Evolutionary conservation across 92 coral and sea anemone genomes (phyloP).

Genomic region (Zoanthus sociatus): DNA sequence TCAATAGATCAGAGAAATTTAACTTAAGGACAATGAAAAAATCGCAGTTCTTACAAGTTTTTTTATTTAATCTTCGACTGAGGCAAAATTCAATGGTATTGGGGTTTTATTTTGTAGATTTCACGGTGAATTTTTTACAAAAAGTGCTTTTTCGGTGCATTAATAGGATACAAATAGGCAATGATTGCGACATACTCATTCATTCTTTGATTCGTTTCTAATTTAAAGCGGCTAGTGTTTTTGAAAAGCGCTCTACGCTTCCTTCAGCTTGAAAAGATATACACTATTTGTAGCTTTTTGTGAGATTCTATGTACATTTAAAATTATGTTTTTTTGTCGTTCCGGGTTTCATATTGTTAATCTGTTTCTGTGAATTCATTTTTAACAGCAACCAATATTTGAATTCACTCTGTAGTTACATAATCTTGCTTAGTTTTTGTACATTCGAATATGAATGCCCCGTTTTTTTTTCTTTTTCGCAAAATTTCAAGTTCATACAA

Average conservation of each 20-base stretch:
- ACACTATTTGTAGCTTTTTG: slow-evolving; percentile 17
- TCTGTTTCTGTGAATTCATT: neutral
- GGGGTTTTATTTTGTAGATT: slow-evolving; percentile 34
- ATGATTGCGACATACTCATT: slow-evolving; percentile 33
- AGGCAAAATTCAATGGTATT: neutral
- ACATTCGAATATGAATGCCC: slow-evolving; percentile 19
- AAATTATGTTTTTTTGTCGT: neutral
- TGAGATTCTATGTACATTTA: slow-evolving; percentile 20
- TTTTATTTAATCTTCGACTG: slow-evolving; percentile 24
- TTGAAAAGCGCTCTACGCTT: slow-evolving; percentile 39
- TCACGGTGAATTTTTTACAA: slow-evolving; percentile 39
- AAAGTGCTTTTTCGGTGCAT: slow-evolving; percentile 24
- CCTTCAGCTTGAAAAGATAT: neutral
- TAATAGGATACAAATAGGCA: neutral
- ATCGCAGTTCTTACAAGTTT: neutral
- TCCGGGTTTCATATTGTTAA: slow-evolving; percentile 1
- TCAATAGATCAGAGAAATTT: slow-evolving; percentile 51
- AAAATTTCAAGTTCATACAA: slow-evolving; percentile 8
- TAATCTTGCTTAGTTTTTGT: slow-evolving; percentile 16
- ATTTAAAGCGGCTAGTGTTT: slow-evolving; percentile 11
- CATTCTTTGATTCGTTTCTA: slow-evolving; percentile 37
- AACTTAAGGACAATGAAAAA: slow-evolving; percentile 52
- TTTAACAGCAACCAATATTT: slow-evolving; percentile 52
- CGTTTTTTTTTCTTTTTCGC: neutral
- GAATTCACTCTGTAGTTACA: slow-evolving; percentile 50